Evolutionary conservation across 2,888 invertebrate genomes (phyloP).

Genomic region (Onchidella celtica): DNA sequence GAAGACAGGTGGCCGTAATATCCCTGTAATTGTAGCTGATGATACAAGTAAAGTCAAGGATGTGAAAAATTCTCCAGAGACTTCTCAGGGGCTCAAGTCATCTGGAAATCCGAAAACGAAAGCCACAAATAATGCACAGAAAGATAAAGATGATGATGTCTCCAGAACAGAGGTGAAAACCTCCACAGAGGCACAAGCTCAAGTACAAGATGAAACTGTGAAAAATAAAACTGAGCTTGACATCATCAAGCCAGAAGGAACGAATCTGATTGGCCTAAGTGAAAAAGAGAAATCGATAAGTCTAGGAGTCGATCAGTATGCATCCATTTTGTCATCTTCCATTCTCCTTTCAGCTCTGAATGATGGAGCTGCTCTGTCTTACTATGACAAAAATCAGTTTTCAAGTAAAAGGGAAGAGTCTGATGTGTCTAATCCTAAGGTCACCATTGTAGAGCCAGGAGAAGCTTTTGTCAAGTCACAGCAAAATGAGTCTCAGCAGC

Average conservation of each 20-base stretch:
- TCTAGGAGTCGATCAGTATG: slow-evolving; percentile 41
- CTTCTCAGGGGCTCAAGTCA: no score
- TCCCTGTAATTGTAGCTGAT: slow-evolving; percentile 10
- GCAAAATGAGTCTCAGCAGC: neutral
- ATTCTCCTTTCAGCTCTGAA: slow-evolving; percentile 35
- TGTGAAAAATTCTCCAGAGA: neutral
- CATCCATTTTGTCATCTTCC: slow-evolving; percentile 41
- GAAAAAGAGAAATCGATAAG: neutral
- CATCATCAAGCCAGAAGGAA: neutral
- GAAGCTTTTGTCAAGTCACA: no score
- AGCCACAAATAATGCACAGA: neutral
- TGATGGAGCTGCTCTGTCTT: slow-evolving; percentile 11
- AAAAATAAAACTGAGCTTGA: neutral
- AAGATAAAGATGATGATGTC: neutral
- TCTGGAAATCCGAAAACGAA: no score
- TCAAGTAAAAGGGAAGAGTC: slow-evolving; percentile 1
- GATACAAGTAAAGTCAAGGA: neutral
- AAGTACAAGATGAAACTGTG: neutral
- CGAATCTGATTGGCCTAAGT: neutral
- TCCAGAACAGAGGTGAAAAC: neutral
- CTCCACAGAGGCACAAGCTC: neutral
- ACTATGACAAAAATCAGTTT: slow-evolving; percentile 28
- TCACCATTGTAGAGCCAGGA: neutral
- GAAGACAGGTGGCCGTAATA: neutral
- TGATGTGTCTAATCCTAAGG: neutral